Base-by-base conservation (phyloP, 2,888 invertebrate genomes). In the Slavum lentiscoides region DNA sequence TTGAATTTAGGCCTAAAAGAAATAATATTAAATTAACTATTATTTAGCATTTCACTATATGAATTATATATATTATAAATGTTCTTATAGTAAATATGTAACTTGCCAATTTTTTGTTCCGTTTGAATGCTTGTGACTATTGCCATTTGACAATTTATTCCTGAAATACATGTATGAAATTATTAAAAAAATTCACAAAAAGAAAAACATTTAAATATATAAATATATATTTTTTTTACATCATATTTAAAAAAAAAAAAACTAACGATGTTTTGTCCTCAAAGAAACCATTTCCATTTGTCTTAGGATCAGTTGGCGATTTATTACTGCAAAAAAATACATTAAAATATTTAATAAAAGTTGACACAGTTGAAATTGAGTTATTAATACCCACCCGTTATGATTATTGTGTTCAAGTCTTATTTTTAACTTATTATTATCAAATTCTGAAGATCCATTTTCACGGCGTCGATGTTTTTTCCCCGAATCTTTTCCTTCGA, bases 61-160 rank as follows among this genome's bases (percentile, higher is more conserved):
- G n/a, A n/a, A 73, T 49, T 37, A 53, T 69, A 23, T 23, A 61
- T 17, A 39, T 67, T 43, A 39, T 13, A 49, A 11, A 49, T 15
- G 15, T 49, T 49, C 13, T 13, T 49, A 39, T 39, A 7, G 19
- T 15, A 39, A 62, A 49, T 58, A 8, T 21, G 9, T 62, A 23
- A 69, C 49, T 77, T 77, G 13, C 77, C 77, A 80, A 64, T 70
- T 80, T 23, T 80, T 80, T 23, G 55, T 70, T 5, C 70, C 70
- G 43, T 72, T 80, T 55, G 55, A 64, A 43, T 55, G 62, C 23
- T 80, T 80, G 62, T 70, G 21, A 5, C 19, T 70, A 70, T 39
- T 70, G 13, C 77, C 77, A 70, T 80, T 80, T 15, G 70, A 55
- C 39, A 70, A n/a, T 9, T 72, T 80, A 62, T 19, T 70, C 37